Evolutionary conservation across 2,888 invertebrate genomes (phyloP).

Genomic region (Cantharis rustica): DNA sequence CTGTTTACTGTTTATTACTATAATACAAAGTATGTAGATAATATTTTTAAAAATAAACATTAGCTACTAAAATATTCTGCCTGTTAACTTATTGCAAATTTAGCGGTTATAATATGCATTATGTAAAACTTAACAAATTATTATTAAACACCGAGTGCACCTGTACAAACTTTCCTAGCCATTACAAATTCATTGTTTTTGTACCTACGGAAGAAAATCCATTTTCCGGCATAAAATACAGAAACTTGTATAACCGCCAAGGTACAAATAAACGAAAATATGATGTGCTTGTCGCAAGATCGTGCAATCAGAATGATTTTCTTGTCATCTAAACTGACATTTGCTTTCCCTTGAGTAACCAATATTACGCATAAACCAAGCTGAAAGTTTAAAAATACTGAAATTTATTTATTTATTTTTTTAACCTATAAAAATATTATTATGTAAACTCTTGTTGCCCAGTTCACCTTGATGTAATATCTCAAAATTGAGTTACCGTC

Average conservation of each 20-base stretch:
- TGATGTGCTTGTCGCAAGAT: not conserved
- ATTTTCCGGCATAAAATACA: not conserved
- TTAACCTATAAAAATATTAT: not conserved
- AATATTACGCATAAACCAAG: not conserved
- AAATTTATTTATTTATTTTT: not conserved
- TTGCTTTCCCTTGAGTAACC: not conserved
- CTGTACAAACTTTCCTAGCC: not conserved
- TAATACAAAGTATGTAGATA: not conserved
- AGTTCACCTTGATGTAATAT: not conserved
- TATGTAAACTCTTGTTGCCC: not conserved
- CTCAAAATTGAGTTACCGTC: not conserved
- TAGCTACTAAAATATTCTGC: not conserved
- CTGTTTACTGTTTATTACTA: not conserved
- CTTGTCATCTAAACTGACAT: not conserved
- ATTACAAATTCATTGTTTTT: not conserved
- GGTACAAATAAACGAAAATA: not conserved
- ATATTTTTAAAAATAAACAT: not conserved
- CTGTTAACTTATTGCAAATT: not conserved
- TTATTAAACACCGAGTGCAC: not conserved
- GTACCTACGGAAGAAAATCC: not conserved
- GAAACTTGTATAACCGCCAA: not conserved
- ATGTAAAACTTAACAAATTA: not conserved
- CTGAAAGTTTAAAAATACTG: not conserved
- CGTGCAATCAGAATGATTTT: not conserved
- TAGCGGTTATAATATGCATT: not conserved